phyloP scores from a whole-genome alignment of 2,797 vertebrate species.

The Otolemur crassicaudatus region DNA sequence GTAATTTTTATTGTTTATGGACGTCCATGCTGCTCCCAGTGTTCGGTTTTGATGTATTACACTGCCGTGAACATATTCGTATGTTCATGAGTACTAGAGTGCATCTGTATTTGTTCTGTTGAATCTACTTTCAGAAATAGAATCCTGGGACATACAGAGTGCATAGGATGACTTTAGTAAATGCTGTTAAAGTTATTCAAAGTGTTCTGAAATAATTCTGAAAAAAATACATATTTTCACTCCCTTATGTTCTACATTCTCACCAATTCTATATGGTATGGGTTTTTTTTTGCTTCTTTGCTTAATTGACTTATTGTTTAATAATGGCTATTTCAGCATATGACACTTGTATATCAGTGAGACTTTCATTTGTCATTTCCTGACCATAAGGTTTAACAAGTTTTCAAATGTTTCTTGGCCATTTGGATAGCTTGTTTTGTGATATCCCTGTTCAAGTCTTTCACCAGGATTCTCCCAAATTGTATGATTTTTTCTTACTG shows the following conservation, averaged over 20 bases:
- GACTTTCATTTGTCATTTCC: not conserved
- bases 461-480: not conserved
- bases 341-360: not conserved
- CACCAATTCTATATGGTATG: not conserved
- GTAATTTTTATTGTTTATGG: not conserved
- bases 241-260: not conserved
- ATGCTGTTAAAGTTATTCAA: not conserved
- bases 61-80: not conserved
- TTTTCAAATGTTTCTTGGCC: not conserved
- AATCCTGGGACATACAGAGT: not conserved
- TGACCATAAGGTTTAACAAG: not conserved
- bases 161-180: not conserved
- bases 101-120: not conserved
- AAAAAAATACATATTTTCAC: not conserved
- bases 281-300: not conserved
- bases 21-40: not conserved
- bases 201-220: not conserved
- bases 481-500: not conserved
- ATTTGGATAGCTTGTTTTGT: not conserved
- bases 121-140: not conserved
- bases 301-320: not conserved
- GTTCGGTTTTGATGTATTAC: not conserved
- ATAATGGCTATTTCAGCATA: not conserved
- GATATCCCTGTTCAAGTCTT: not conserved
- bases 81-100: not conserved